Percentiles rank a stretch among this genome's conserved stretches.
Conservation (phyloP, 1,140 invertebrate species). For the Dreissena polymorpha region DNA sequence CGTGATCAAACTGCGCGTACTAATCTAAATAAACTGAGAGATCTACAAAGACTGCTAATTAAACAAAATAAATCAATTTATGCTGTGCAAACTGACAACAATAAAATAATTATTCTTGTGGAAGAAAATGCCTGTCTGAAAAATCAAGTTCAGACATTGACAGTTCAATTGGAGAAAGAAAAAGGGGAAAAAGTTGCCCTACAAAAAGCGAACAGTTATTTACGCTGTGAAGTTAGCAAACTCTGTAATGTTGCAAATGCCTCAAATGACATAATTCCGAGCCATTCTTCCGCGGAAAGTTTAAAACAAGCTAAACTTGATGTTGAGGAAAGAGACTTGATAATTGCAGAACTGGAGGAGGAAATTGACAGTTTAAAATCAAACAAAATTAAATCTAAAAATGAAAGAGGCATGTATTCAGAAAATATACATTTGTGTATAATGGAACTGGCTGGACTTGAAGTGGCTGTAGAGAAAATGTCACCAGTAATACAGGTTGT, state of each 20-base stretch:
- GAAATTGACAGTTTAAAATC: slow-evolving; percentile 5
- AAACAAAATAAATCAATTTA: not conserved
- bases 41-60: slow-evolving; percentile 1
- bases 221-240: slow-evolving; percentile 13
- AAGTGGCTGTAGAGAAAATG: slow-evolving; percentile 56
- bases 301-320: not conserved
- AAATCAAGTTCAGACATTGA: not conserved
- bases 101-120: not conserved
- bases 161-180: slow-evolving; percentile 16
- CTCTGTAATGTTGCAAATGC: not conserved
- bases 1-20: slow-evolving; percentile 33
- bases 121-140: not conserved
- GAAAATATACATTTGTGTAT: slow-evolving; percentile 50
- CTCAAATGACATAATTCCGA: not conserved
- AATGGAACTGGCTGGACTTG: slow-evolving; percentile 55
- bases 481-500: slow-evolving; percentile 50
- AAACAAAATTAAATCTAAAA: slow-evolving; percentile 1
- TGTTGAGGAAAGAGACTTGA: not conserved
- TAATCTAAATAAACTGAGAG: slow-evolving; percentile 25
- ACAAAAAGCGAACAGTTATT: slow-evolving; percentile 12
- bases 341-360: not conserved
- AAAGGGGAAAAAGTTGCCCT: slow-evolving; percentile 2
- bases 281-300: not conserved
- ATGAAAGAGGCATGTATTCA: slow-evolving; percentile 33
- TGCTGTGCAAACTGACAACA: not conserved